Evolutionary conservation across 2,888 invertebrate genomes (phyloP).

Genomic region (Perithous albicinctus): DNA sequence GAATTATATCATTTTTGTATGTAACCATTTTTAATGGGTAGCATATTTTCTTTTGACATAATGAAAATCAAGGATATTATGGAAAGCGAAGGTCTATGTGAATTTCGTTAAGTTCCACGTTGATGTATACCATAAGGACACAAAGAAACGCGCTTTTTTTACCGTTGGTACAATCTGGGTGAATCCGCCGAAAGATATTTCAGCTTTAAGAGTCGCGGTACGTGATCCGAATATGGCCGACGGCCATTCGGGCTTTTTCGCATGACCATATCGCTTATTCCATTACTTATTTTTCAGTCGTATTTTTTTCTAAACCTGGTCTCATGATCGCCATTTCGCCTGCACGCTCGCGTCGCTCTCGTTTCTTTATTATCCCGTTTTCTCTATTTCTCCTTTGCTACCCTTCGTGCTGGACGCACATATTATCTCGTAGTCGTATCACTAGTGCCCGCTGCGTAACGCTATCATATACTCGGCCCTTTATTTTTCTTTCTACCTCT

Average conservation of each 20-base stretch:
- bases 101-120: constrained; percentile 8
- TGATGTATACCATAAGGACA: constrained; percentile 12
- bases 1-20: too few species aligned
- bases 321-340: constrained; percentile 5
- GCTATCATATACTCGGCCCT: constrained; percentile 50
- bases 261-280: constrained; percentile 58
- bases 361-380: constrained; percentile 30
- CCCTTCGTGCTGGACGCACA: constrained; percentile 37
- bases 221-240: constrained; percentile 59
- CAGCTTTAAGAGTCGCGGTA: constrained; percentile 55
- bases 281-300: constrained; percentile 57
- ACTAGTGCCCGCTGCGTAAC: constrained; percentile 56
- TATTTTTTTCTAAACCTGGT: constrained; percentile 15
- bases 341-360: constrained; percentile 3
- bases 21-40: too few species aligned
- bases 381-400: constrained; percentile 27
- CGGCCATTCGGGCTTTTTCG: constrained; percentile 39
- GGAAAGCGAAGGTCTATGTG: background rate
- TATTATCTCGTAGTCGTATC: constrained; percentile 56
- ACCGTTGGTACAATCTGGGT: constrained; percentile 1
- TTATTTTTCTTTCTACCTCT: constrained; percentile 37
- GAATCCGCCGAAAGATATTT: constrained; percentile 58
- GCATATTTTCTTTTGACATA: too few species aligned
- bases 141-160: constrained; percentile 6
- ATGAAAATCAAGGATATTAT: background rate